Evolutionary conservation across 2,888 invertebrate species (phyloP).

Genomic region (Dichetophora obliterata): DNA sequence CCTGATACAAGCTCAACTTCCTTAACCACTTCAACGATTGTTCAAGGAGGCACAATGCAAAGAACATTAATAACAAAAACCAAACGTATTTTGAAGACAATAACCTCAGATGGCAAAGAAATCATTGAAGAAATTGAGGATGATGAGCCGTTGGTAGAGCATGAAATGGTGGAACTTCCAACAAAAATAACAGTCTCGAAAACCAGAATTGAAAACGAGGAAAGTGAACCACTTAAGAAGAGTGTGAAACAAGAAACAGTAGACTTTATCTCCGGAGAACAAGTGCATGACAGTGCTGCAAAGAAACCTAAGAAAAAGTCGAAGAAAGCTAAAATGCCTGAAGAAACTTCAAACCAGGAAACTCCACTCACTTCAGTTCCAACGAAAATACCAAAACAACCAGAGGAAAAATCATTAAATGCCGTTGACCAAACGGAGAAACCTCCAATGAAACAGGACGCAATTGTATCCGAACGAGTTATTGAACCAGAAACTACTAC

Average conservation of each 20-base stretch:
- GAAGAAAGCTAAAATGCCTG: constrained; percentile 15
- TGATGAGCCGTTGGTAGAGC: neutral
- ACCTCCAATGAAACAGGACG: neutral
- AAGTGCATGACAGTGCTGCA: neutral
- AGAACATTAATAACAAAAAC: constrained; percentile 51
- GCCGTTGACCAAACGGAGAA: too few species aligned
- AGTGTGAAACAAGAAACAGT: neutral
- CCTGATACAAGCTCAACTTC: constrained; percentile 6
- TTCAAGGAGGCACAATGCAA: constrained; percentile 45
- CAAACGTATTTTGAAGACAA: constrained; percentile 58
- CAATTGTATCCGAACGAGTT: neutral
- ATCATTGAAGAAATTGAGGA: constrained; percentile 18
- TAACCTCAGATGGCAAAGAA: constrained; percentile 61
- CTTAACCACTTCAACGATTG: constrained; percentile 38
- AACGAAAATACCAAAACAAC: neutral
- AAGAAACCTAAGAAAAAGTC: constrained; percentile 27
- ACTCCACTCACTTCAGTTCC: neutral
- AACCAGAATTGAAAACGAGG: too few species aligned
- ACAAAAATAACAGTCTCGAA: too few species aligned
- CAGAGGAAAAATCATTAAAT: neutral
- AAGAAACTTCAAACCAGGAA: constrained; percentile 2
- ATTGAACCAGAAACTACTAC: constrained; percentile 45
- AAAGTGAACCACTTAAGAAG: neutral
- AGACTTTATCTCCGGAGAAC: constrained; percentile 17
- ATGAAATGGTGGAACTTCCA: neutral